Evolutionary conservation across 2,888 invertebrate species (phyloP).

Genomic region (Volucella inflata): DNA sequence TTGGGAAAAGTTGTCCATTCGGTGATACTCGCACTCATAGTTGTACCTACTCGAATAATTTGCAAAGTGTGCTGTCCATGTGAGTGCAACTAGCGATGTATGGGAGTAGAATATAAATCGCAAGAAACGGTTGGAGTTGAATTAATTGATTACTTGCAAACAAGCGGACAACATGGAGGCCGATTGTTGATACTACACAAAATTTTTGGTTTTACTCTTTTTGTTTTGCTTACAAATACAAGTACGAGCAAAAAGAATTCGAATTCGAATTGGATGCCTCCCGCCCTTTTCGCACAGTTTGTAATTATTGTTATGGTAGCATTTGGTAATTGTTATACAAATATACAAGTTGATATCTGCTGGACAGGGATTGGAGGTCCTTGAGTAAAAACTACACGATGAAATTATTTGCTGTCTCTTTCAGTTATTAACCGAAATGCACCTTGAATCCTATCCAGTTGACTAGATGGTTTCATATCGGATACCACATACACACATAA

Average conservation of each 20-base stretch:
- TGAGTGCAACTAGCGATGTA: background rate
- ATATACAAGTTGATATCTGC: conserved; percentile 18
- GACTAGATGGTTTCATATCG: conserved; percentile 14
- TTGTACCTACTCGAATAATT: conserved; percentile 47
- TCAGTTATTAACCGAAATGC: conserved; percentile 33
- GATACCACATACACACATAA: background rate
- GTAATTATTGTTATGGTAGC: conserved; percentile 66
- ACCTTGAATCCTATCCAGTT: conserved; percentile 33
- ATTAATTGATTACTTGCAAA: conserved; percentile 74
- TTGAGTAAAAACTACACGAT: conserved; percentile 35
- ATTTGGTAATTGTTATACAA: conserved; percentile 66
- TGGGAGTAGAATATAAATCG: conserved; percentile 12
- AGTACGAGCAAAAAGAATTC: conserved; percentile 42
- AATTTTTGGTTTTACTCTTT: conserved; percentile 36
- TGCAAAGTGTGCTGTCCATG: conserved; percentile 31
- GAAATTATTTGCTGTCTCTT: conserved; percentile 32
- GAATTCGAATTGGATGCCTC: conserved; percentile 43
- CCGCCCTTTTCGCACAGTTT: conserved; percentile 58
- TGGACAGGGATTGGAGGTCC: conserved; percentile 47
- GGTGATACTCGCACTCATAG: background rate
- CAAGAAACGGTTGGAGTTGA: conserved; percentile 44
- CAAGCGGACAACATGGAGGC: conserved; percentile 69
- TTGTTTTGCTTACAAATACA: conserved; percentile 17
- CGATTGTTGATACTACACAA: conserved; percentile 64
- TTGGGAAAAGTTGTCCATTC: conserved; percentile 34